Evolutionary conservation across 2,888 invertebrate species (phyloP), one percentile per base, ranked within the genome.

Genomic region (Cheiracanthium punctorium): DNA sequence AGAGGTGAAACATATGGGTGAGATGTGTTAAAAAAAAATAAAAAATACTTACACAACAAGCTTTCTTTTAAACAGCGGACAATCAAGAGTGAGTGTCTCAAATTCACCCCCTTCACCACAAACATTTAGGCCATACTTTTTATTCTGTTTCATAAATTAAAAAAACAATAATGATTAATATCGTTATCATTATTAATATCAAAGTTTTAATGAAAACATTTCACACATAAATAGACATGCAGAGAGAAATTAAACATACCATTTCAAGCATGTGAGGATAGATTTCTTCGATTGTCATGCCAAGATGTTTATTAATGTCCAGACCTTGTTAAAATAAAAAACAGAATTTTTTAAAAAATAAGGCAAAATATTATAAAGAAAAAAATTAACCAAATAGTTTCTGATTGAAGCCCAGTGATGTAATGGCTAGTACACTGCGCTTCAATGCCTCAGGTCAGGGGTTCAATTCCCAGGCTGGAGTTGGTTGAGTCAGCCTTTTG

Each of bases 31-130:
- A 33, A n/a, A 43, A 41, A 2, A 41, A 71, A 43, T 37, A 10
- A 4, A 12, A 48, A 48, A 77, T 77, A 95, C 96, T 95, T 93
- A 97, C 97, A 98, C 94, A 89, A 96, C 94, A 92, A 98, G 95
- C 91, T 94, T 94, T 92, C 96, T 96, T 91, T 94, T 95, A 93
- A 98, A 99, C 88, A 99, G 93, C 7, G 99, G 98, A 92, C 99
- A 99, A 93, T 99, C 98, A 88, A 98, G 93, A 8, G 98, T 98
- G 91, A 99, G 96, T 37, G 98, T 97, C 93, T 99, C 99, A 91
- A 98, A 99, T 92, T 99, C 99, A 76, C 99, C 99, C 70, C 99
- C 99, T 93, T 99, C 99, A 28, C 99, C 99, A 92, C 98, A 98
- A 64, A 98, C 95, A 93, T 98, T 97, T 89, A 98, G 93, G 76